Base-by-base conservation (phyloP, 1,140 invertebrate species). In the Drosophila virilis region DNA sequence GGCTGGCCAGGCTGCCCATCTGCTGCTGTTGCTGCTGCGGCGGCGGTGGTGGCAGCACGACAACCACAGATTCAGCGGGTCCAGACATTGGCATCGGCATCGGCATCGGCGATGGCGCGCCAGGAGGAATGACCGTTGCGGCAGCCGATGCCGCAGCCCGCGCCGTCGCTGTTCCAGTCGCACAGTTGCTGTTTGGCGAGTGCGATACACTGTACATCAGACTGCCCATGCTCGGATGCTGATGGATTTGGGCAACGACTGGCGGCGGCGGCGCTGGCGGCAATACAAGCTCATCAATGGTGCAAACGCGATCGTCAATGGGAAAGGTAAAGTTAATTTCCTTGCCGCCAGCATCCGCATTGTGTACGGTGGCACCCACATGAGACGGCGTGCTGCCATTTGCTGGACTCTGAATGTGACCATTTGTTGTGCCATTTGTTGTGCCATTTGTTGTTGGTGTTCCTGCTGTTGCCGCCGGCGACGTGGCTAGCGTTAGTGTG, bases 251-350 rank as follows among this genome's bases (percentile, higher is more conserved):
- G 55, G 75, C 59, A 28, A 40, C 28, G 32, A 70, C 54, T 1
- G 79, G 80, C n/a, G 86, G 84, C 17, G 89, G 78, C 8, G 91
- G 84, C 17, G 90, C 73, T 33, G 90, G 78, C 0, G 89, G 85
- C 55, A 91, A 46, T 6, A 92, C 75, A 37, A 92, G 62, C 17
- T 92, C 91, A 72, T 92, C 92, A 71, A 92, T 91, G 32, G 92
- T 92, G 67, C 92, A 92, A 35, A 92, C 91, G 32, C 90, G 89
- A 80, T 92, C 92, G 45, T 92, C 91, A 37, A 92, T 88, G 66
- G 91, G 91, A 65, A 92, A 92, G 42, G 89, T 92, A 52, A 92
- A 92, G 82, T 91, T 92, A 43, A 92, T 92, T 78, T 92, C 92
- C 54, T 91, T 92, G 59, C 77, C 77, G 33, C 45, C 72, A 22